These are phyloP conservation scores for Phlogophora meticulosa DNA, from an alignment of 2,888 invertebrate species.

Conservation along the genomic window DNA sequence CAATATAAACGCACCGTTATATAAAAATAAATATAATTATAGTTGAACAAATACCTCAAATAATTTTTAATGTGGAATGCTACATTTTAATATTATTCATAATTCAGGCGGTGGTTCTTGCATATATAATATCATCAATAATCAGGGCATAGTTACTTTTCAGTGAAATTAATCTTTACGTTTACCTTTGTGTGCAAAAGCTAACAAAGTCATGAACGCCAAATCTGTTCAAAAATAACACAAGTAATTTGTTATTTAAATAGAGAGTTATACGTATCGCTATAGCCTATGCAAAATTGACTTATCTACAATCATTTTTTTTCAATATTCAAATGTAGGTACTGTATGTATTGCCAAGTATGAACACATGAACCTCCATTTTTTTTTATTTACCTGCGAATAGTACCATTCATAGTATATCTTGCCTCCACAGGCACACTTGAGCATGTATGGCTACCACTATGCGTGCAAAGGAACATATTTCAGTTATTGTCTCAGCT, in stretches of 20 bases:
- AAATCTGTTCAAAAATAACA: constrained; percentile 13
- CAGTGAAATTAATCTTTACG: neutral
- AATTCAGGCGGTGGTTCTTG: neutral
- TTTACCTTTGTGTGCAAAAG: constrained; percentile 5
- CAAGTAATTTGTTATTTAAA: constrained; percentile 21
- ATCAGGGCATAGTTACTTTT: neutral
- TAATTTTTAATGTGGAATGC: constrained; percentile 60
- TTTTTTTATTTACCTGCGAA: constrained; percentile 22
- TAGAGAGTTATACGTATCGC: constrained; percentile 40
- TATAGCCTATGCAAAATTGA: constrained; percentile 41
- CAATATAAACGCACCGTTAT: constrained; percentile 71
- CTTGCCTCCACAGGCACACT: constrained; percentile 9
- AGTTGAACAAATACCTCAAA: constrained; percentile 59
- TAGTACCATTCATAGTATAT: constrained; percentile 28
- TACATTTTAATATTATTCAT: constrained; percentile 20
- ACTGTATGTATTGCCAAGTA: constrained; percentile 33
- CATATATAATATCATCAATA: neutral
- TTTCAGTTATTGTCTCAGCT: constrained; percentile 48
- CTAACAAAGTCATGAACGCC: constrained; percentile 11
- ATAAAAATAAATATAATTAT: constrained; percentile 55
- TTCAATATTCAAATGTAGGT: constrained; percentile 29
- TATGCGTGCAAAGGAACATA: constrained; percentile 37
- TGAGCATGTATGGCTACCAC: constrained; percentile 34
- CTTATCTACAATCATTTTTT: constrained; percentile 24
- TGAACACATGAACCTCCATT: constrained; percentile 34